Evolutionary conservation across 2,888 invertebrate genomes (phyloP), one percentile per base, ranked within the genome.

Genomic region (Caradrina clavipalpis): DNA sequence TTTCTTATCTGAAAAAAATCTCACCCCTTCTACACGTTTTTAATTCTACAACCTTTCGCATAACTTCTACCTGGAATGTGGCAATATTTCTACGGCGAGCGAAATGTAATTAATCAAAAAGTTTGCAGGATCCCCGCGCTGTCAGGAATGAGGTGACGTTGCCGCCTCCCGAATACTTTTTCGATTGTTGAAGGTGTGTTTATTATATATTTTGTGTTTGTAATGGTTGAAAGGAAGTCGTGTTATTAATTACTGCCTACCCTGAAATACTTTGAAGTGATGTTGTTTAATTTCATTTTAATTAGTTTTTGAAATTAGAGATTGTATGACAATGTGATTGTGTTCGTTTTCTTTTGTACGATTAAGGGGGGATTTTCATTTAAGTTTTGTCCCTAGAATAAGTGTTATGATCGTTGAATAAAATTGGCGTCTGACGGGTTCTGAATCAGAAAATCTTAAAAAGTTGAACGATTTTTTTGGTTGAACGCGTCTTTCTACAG

Each of bases 71-170:
- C 90, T 90, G 93, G 91, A 92, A 91, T 90, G 92, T 87, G 90
- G 90, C 91, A 90, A 92, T 94, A 93, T 92, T 93, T 93, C 94
- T 90, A 89, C 89, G 88, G 88, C 88, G 89, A 90, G 92, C 91
- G 88, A 94, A 93, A 94, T 91, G 94, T 94, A 95, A 95, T 95
- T 95, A 95, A 95, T 95, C 95, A 95, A 95, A 95, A 95, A 95
- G 90, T 94, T 95, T 91, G 86, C 87, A 87, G 88, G 86, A 89
- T 86, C 87, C 86, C 77, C 86, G 45, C 70, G 67, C 84, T 82
- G 87, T 86, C 87, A 87, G 82, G 84, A 83, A 80, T 86, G 89
- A 88, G 87, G 86, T 81, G 81, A 72, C 78, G 66, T 57, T 66
- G 64, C 55, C 72, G 73, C 76, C 62, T 74, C 79, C 66, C 58